Base-by-base conservation (phyloP, 2,888 invertebrate genomes). In the Hymenopus coronatus region DNA sequence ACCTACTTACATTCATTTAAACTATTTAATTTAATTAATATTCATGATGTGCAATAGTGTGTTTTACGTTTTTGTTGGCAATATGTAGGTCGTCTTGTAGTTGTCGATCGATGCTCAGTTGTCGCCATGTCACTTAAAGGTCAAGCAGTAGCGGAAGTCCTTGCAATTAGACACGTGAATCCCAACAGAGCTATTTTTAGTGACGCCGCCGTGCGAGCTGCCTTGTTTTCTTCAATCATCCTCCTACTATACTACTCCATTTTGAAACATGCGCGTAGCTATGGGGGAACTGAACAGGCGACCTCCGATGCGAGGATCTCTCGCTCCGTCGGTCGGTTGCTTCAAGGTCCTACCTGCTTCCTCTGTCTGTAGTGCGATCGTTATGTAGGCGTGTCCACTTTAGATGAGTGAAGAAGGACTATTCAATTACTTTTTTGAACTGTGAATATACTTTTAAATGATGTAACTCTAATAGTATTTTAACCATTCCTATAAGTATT, bases 111-210 rank as follows among this genome's bases (percentile, higher is more conserved):
- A 87, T 87, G 54, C 87, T 82, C 87, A 28, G 82, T 82, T 87
- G 87, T 82, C 86, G 86, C 86, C 86, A 85, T 54, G 81, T 86
- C 86, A 28, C 86, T 86, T 25, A 86, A 86, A 86, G 86, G 86
- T 86, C 86, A 86, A 86, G 86, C 86, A 70, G 54, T 70, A 70
- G 54, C 54, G 54, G 54, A 70, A 70, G 54, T 70, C 54, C 54
- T 70, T 70, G 54, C 54, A 70, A 70, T 70, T 70, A 70, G 54
- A 70, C 54, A 70, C 54, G 54, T 70, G 54, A 70, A 70, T 70
- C 54, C 54, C 54, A 70, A 70, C 54, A 70, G 54, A 25, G 20
- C 54, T 70, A 70, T 70, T 70, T 70, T 70, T 70, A 70, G 54
- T 70, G 54, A 70, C 54, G 54, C 54, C 20, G 54, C 14, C 54